Evolutionary conservation across 2,797 vertebrate genomes (phyloP).

Genomic region (Alectoris magna): DNA sequence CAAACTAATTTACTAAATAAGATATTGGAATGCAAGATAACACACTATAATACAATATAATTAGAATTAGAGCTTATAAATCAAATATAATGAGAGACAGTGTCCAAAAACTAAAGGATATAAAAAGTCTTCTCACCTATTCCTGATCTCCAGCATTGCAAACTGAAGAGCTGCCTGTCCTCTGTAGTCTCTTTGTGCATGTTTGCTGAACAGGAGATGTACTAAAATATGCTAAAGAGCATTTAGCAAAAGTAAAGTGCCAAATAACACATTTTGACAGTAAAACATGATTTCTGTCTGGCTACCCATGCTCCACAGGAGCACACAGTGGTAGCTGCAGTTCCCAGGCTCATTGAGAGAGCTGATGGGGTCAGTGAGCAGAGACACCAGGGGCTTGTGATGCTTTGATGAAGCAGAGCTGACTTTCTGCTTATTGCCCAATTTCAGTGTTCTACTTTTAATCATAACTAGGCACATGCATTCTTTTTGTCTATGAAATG

Average conservation of each 20-base stretch:
- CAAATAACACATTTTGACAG: not conserved
- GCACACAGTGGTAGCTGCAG: not conserved
- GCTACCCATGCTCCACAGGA: fast-evolving
- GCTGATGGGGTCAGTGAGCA: not conserved
- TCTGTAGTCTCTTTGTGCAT: not conserved
- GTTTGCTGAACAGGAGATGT: not conserved
- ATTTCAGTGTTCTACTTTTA: not conserved
- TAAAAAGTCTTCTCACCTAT: not conserved
- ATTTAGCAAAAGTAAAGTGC: not conserved
- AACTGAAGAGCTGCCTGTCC: not conserved
- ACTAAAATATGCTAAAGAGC: not conserved
- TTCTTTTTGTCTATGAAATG: not conserved
- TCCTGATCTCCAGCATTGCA: not conserved
- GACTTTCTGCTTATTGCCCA: not conserved
- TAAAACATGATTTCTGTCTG: not conserved
- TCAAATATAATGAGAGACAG: too few relatives aligned
- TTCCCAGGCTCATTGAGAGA: not conserved
- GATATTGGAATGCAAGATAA: too few relatives aligned
- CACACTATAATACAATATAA: too few relatives aligned
- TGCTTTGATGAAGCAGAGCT: not conserved
- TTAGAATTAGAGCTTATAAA: too few relatives aligned
- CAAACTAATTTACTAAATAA: too few relatives aligned
- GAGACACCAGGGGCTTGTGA: not conserved
- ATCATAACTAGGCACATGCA: not conserved
- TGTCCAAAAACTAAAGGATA: not conserved